phyloP scores from a whole-genome alignment of 2,113 vertebrate species.

The Lepus europaeus region DNA sequence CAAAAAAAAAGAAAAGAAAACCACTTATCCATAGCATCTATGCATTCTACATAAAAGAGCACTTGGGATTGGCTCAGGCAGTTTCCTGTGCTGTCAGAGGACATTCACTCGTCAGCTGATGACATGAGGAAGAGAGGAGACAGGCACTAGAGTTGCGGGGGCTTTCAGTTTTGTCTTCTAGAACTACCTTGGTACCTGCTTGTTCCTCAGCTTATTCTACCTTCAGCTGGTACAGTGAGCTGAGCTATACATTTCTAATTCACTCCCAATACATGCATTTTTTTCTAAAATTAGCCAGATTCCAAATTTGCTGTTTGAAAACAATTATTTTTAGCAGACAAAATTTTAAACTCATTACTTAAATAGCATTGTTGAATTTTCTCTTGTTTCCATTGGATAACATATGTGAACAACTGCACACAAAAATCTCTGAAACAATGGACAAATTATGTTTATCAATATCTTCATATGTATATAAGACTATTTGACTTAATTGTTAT shows the following conservation, averaged over 20 bases:
- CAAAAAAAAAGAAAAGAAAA: not conserved
- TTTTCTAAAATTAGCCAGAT: slow-evolving; percentile 18
- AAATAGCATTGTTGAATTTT: not conserved
- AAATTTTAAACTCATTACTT: not conserved
- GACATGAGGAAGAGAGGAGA: not conserved
- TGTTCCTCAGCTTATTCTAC: not conserved
- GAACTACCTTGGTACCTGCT: not conserved
- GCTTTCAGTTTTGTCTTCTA: not conserved
- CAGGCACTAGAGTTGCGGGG: not conserved
- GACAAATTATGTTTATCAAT: not conserved
- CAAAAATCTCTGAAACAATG: not conserved
- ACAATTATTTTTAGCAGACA: not conserved
- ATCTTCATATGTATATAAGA: not conserved
- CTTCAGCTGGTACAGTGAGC: not conserved
- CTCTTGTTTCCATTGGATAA: not conserved
- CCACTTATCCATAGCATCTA: not conserved
- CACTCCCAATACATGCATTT: not conserved
- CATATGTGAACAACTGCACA: not conserved
- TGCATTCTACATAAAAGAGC: not conserved
- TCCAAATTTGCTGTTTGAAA: not conserved
- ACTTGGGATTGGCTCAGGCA: not conserved
- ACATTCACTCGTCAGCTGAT: not conserved
- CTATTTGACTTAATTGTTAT: not conserved
- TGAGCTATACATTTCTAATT: not conserved
- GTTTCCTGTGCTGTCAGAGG: not conserved